Evolutionary conservation across 1,140 invertebrate genomes (phyloP).

Genomic region (Eurosta solidaginis): DNA sequence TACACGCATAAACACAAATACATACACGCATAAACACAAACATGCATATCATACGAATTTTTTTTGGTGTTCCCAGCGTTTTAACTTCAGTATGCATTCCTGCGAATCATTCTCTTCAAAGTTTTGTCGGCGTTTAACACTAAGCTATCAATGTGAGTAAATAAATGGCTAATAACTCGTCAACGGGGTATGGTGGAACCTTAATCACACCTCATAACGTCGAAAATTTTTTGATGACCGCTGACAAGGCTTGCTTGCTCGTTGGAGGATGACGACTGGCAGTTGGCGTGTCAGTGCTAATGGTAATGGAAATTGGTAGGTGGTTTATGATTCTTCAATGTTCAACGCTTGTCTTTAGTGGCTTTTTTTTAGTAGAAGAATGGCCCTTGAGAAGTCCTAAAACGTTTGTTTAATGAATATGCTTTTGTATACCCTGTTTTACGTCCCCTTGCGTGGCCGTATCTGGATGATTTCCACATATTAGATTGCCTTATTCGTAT

Average conservation of each 20-base stretch:
- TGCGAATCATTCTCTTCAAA: slow-evolving; percentile 2
- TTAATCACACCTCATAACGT: slow-evolving; percentile 23
- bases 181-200: not conserved
- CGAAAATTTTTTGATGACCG: not conserved
- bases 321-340: not conserved
- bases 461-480: not conserved
- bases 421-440: too few relatives aligned
- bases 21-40: not conserved
- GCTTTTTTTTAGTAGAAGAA: too few relatives aligned
- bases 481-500: too few relatives aligned
- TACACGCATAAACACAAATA: not conserved
- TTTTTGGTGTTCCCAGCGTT: not conserved
- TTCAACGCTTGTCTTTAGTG: not conserved
- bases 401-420: too few relatives aligned
- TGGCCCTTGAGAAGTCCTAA: too few relatives aligned
- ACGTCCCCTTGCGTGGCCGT: too few relatives aligned
- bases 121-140: slow-evolving; percentile 10
- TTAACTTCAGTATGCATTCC: not conserved
- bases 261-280: not conserved
- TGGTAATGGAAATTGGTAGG: not conserved
- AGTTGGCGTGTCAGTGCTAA: not conserved
- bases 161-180: slow-evolving; percentile 10
- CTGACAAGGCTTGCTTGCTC: not conserved
- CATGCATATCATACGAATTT: not conserved
- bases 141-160: not conserved